phyloP scores from a whole-genome alignment of 2,888 invertebrate genomes.

The Amphipyra berbera region DNA sequence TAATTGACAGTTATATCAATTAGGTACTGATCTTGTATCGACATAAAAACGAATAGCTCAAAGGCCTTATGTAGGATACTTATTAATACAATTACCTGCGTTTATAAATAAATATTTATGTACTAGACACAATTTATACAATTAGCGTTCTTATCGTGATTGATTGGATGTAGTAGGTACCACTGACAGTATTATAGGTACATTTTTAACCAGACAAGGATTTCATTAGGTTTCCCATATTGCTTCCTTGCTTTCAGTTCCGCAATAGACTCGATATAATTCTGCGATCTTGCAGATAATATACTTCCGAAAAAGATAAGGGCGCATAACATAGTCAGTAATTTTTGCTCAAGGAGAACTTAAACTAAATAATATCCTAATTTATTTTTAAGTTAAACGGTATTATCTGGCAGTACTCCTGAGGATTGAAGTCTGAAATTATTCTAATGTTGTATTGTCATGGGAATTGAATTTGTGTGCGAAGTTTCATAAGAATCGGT shows the following conservation, averaged over 20 bases:
- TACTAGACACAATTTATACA: slow-evolving; percentile 13
- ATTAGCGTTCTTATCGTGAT: slow-evolving; percentile 21
- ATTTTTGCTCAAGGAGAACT: slow-evolving; percentile 14
- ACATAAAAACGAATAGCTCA: too few relatives aligned
- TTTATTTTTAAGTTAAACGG: too few relatives aligned
- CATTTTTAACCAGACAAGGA: slow-evolving; percentile 9
- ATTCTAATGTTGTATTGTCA: too few relatives aligned
- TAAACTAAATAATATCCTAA: background rate
- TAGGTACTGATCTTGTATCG: too few relatives aligned
- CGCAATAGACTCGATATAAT: slow-evolving; percentile 41
- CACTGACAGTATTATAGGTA: slow-evolving; percentile 6
- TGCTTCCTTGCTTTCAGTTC: slow-evolving; percentile 66
- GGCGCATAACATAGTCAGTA: slow-evolving; percentile 3
- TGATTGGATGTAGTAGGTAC: slow-evolving; percentile 16
- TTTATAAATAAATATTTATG: background rate
- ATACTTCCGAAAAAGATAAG: slow-evolving; percentile 49
- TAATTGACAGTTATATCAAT: too few relatives aligned
- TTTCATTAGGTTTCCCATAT: slow-evolving; percentile 55
- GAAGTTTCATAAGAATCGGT: too few relatives aligned
- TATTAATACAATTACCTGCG: background rate
- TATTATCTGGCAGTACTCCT: too few relatives aligned
- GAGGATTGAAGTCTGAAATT: too few relatives aligned
- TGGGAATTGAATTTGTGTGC: too few relatives aligned
- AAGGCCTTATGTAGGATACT: too few relatives aligned
- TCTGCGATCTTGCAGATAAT: slow-evolving; percentile 30